Conservation (phyloP, 2,797 vertebrate genomes). For the Notoglanidium macrostoma region DNA sequence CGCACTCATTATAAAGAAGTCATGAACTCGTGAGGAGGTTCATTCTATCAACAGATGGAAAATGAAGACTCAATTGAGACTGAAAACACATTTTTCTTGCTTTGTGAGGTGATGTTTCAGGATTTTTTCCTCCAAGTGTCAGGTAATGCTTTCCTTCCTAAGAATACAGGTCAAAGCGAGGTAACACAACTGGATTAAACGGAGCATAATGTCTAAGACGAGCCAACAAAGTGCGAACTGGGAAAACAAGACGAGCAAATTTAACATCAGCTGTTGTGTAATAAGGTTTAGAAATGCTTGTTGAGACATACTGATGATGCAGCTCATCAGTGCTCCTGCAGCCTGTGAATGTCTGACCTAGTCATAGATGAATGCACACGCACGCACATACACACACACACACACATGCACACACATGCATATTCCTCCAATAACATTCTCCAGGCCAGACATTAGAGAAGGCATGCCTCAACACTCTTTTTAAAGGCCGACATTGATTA, state of each 20-base stretch:
- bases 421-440: neutral
- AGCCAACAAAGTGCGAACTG: neutral
- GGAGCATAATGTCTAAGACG: neutral
- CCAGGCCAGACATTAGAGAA: neutral
- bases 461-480: neutral
- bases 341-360: neutral
- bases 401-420: neutral
- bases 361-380: neutral
- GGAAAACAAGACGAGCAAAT: neutral
- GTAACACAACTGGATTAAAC: neutral
- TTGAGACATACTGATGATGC: constrained; percentile 2
- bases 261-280: neutral
- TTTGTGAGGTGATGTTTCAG: constrained; percentile 1
- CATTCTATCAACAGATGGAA: constrained; percentile 6
- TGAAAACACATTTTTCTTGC: neutral
- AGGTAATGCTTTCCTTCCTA: neutral
- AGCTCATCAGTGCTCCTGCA: neutral
- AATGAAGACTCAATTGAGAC: neutral
- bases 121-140: neutral
- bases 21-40: neutral
- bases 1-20: constrained; percentile 9
- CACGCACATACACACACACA: no score
- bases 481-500: neutral
- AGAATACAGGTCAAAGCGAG: neutral
- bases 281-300: constrained; percentile 15